Evolutionary conservation across 2,113 vertebrate genomes (phyloP), one percentile per base, ranked within the genome.

Genomic region (Scatophagus argus): DNA sequence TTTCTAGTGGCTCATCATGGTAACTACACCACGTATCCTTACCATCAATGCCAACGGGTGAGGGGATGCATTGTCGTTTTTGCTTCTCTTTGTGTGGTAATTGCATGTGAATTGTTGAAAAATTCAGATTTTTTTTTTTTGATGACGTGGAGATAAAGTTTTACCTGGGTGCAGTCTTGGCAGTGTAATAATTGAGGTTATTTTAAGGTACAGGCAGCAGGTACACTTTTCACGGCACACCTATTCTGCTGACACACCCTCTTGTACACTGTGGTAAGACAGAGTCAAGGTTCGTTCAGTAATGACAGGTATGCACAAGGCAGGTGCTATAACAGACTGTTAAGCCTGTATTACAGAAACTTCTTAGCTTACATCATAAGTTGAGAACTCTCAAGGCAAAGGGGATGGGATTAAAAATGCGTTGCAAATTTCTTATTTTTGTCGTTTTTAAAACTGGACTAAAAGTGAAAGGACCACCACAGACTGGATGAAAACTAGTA

Each of bases 231-330:
- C 3, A 29, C 52, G 89, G 46, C 81, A 80, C 90, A 93, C 89
- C 87, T 87, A 32, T 71, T 52, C 13, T 65, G 63, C 69, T 56
- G 84, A 73, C 90, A 89, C 92, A 68, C 92, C 88, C 83, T 87
- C 79, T 74, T 56, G 44, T 56, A 34, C 44, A 23, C 81, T 46
- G 68, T 74, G 43, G 61, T 76, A 67, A 69, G 41, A 4, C 55
- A 32, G 17, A 25, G 44, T 63, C 85, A 86, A 85, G 82, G 86
- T 91, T 91, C 66, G 21, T 49, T 56, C 76, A 78, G 72, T 46
- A 74, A 74, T 90, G 82, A 63, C 73, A 85, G 84, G 82, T 88
- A 89, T 87, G 86, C 79, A 79, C 39, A 87, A 44, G 73, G 27
- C 39, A 68, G 43, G 55, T 55, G 62, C 39, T 27, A 31, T 31